phyloP scores from a whole-genome alignment of 2,113 vertebrate genomes.

The Pygoscelis antarcticus region DNA sequence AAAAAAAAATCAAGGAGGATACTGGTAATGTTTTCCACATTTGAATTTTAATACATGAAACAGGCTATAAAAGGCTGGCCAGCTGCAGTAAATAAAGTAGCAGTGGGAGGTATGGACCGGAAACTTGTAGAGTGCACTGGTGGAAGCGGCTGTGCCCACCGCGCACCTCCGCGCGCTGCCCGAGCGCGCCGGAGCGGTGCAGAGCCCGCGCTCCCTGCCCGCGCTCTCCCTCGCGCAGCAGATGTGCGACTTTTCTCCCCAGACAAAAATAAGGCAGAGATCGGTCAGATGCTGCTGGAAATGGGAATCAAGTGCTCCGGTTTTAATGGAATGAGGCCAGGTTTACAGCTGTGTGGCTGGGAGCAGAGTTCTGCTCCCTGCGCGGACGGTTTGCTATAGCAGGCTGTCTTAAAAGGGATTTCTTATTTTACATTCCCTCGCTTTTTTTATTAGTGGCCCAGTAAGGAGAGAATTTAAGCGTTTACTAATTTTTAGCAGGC shows the following conservation, averaged over 20 bases:
- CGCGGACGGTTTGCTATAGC: neutral
- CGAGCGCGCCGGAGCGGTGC: neutral
- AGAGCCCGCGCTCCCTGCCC: neutral
- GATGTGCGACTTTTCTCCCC: neutral
- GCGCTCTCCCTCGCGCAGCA: neutral
- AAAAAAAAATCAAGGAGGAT: constrained; percentile 73
- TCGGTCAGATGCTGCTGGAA: neutral
- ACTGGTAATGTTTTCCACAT: constrained; percentile 89
- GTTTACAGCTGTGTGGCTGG: neutral
- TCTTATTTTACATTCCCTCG: neutral
- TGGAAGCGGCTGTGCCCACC: constrained; percentile 13
- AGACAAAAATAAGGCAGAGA: neutral
- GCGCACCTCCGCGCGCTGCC: constrained; percentile 45
- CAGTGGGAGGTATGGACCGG: constrained; percentile 71
- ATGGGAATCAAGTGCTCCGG: neutral
- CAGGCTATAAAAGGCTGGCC: constrained; percentile 79
- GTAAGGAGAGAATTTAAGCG: neutral
- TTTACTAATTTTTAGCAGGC: neutral
- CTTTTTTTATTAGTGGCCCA: neutral
- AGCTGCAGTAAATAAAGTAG: constrained; percentile 84
- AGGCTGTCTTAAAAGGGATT: neutral
- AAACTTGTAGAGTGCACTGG: constrained; percentile 31
- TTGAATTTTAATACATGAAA: constrained; percentile 83
- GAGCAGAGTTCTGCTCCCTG: neutral
- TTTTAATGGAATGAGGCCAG: neutral